Evolutionary conservation across 1,140 invertebrate genomes (phyloP), one percentile per base, ranked within the genome.

Genomic region (Mya arenaria): DNA sequence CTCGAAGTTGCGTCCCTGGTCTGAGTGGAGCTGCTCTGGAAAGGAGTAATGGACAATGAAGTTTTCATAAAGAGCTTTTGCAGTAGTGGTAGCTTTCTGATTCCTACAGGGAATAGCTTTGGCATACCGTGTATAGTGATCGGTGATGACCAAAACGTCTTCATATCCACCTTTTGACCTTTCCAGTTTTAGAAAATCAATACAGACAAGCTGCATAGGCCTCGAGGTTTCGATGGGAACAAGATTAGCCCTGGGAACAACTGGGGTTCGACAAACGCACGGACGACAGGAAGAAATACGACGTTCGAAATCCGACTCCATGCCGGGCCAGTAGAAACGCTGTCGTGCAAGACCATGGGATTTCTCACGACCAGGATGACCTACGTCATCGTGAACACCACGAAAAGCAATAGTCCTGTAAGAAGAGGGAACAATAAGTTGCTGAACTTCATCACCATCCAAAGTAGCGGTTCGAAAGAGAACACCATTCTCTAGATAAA

Each of bases 1-100:
- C 55, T 84, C 83, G 34, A 84, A 84, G 30, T 84, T 72, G 8
- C 48, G 19, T 28, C 78, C 78, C 56, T 84, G 79, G 52, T 85
- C 84, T 28, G 55, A 37, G 37, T 85, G 84, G 19, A 82, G 32
- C 1, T 39, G 37, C 23, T 36, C n/a, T 0, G 80, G 58, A 48
- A 77, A 68, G 34, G 72, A 65, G 39, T 78, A 84, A 41, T 72
- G 55, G 6, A 62, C 17, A 32, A 82, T 52, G 25, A 73, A 84
- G 36, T 63, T 30, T 6, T 80, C 69, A n/a, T 60, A 74, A 5
- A 84, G 28, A 63, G 44, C 62, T 60, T 78, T 62, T 19, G 77
- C 58, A 28, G 77, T 65, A 17, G 83, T 81, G 34, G 78, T 36
- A 25, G 62, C 82, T 62, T 56, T 71, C 34, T 80, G 73, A 30